Evolutionary conservation across 2,797 vertebrate species (phyloP).

Genomic region (Sebastes itinus): DNA sequence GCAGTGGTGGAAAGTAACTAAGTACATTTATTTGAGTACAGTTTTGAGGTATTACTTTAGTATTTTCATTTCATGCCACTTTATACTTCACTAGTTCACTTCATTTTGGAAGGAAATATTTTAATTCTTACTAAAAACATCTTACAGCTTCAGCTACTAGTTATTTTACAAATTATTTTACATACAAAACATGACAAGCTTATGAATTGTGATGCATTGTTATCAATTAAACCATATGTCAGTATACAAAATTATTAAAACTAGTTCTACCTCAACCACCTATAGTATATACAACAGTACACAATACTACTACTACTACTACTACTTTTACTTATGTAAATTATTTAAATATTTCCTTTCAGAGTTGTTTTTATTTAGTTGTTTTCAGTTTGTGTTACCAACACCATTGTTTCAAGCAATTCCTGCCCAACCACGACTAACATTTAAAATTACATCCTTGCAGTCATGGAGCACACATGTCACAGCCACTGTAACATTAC

Average conservation of each 20-base stretch:
- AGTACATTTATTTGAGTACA: background rate
- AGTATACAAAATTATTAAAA: background rate
- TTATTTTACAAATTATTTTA: background rate
- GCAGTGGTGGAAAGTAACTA: background rate
- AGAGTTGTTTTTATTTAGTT: background rate
- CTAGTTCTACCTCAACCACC: background rate
- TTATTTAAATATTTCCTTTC: background rate
- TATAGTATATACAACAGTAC: background rate
- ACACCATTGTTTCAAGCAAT: conserved; percentile 5
- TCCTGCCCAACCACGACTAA: conserved; percentile 17
- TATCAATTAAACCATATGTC: background rate
- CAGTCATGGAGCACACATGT: conserved; percentile 24
- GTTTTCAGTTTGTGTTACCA: background rate
- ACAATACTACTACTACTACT: too few species aligned
- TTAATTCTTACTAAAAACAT: background rate
- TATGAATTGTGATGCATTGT: background rate
- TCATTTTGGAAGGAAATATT: background rate
- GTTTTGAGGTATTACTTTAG: background rate
- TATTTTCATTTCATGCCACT: background rate
- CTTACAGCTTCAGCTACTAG: background rate
- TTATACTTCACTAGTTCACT: background rate
- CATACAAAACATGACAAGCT: background rate
- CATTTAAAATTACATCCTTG: conserved; percentile 40
- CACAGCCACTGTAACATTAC: conserved; percentile 35
- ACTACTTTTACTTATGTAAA: too few species aligned